Conservation (phyloP, 2,888 invertebrate species). For the Alviniconcha strummeri region DNA sequence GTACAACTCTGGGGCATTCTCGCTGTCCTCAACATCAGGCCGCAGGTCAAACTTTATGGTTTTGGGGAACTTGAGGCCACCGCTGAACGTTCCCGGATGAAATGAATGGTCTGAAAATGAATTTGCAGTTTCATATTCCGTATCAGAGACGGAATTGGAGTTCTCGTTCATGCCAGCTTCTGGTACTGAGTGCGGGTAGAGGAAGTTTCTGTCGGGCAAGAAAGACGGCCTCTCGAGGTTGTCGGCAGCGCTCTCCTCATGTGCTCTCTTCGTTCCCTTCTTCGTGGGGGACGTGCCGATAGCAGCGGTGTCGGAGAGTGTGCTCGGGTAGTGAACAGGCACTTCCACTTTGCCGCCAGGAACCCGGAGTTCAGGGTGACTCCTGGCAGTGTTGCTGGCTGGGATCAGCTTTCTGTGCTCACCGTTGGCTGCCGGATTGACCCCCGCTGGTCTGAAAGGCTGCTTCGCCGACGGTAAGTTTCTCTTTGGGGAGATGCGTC, state of each 20-base stretch:
- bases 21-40: neutral
- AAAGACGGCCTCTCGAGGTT: neutral
- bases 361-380: slow-evolving; percentile 16
- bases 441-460: slow-evolving; percentile 18
- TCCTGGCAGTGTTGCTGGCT: slow-evolving; percentile 2
- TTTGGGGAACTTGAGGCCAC: slow-evolving; percentile 18
- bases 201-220: neutral
- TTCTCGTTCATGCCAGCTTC: slow-evolving; percentile 10
- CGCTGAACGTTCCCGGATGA: slow-evolving; percentile 1
- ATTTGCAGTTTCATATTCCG: no score
- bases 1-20: neutral
- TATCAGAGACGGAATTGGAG: slow-evolving; percentile 1
- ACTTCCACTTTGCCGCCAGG: neutral
- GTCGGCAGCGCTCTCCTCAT: neutral
- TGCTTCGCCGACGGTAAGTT: neutral
- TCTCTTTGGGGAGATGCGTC: no score
- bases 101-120: neutral
- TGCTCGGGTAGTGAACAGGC: slow-evolving; percentile 7
- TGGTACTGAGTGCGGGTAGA: neutral
- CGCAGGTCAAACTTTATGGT: neutral
- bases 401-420: neutral
- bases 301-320: neutral
- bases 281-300: neutral
- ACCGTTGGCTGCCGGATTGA: neutral
- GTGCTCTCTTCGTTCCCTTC: neutral